These are phyloP conservation scores for Drosophila tropicalis DNA, from an alignment of 1,140 invertebrate genomes.

Conservation along the genomic window DNA sequence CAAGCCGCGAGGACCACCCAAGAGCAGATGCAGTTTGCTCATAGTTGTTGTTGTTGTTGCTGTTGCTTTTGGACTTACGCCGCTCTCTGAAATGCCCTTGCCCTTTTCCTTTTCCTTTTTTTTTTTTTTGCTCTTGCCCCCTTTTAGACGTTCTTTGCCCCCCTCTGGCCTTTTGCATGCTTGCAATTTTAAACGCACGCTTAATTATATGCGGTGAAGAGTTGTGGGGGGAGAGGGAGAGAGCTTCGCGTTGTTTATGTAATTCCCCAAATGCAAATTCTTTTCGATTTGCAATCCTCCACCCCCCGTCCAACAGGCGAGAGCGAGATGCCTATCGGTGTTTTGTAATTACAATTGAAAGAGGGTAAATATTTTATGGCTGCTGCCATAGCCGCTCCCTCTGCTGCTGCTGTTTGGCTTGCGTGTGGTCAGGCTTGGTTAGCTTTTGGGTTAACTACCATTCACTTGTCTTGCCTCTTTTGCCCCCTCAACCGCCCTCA, in stretches of 20 bases:
- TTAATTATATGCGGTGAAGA: constrained; percentile 70
- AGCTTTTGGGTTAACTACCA: constrained; percentile 48
- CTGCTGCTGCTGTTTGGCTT: constrained; percentile 27
- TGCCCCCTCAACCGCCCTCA: too few relatives aligned
- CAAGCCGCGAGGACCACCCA: constrained; percentile 80
- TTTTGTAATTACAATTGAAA: constrained; percentile 76
- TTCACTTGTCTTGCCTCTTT: constrained; percentile 21
- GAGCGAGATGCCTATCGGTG: constrained; percentile 77
- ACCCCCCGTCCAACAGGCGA: constrained; percentile 21
- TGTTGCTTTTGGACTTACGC: constrained; percentile 30
- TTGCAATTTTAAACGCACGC: constrained; percentile 74
- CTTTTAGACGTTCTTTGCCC: background rate
- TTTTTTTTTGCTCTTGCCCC: background rate
- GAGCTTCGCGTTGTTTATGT: constrained; percentile 51
- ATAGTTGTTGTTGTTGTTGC: constrained; percentile 17
- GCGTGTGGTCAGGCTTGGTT: constrained; percentile 71
- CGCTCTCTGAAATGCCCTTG: constrained; percentile 13
- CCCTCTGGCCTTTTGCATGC: constrained; percentile 56
- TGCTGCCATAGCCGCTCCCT: constrained; percentile 3
- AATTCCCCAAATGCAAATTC: constrained; percentile 80
- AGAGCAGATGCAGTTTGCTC: constrained; percentile 64
- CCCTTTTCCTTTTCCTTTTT: background rate
- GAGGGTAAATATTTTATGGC: constrained; percentile 75
- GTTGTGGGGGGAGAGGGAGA: background rate
- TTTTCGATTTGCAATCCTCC: constrained; percentile 50